Evolutionary conservation across 2,113 vertebrate species (phyloP), one percentile per base, ranked within the genome.

Genomic region (Microcebus tavaratra): DNA sequence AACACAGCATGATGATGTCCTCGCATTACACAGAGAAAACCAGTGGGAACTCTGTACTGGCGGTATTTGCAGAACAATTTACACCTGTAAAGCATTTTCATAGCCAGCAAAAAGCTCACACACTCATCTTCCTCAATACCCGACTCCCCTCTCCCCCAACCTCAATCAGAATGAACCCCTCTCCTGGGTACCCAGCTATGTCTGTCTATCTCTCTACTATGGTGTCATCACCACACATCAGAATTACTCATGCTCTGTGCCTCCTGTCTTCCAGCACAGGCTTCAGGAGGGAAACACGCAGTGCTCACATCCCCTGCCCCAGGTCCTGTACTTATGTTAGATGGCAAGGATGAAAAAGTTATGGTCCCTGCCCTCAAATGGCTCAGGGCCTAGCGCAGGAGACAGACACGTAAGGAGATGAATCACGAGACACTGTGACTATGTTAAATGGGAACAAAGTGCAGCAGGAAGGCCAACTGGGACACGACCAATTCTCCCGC

Each of bases 401-500:
- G 70, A 63, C 17, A 82, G 63, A n/a, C 7, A 9, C 3, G 42
- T 0, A 12, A 63, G 55, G 84, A 45, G 48, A n/a, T 13, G 14
- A 48, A 63, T 42, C 8, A 75, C 4, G 6, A n/a, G 65, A 25
- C 1, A 3, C 15, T 25, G 3, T 6, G 42, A 21, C 0, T 14
- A 18, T 13, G 18, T 73, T 68, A 11, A n/a, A 6, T 1, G 57
- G 21, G 70, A 48, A 42, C n/a, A 23, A 18, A 76, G 68, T 3
- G 6, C 27, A 57, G 42, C 39, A 55, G 53, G 61, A 31, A 70
- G 34, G 1, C 39, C 45, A 2, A 1, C 36, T 27, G 3, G 39
- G 2, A 11, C 1, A 0, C 0, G 7, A 34, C 2, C 8, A 39
- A 6, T 13, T 67, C 4, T 2, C 12, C 45, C n/a, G 25, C 5